These are phyloP conservation scores for Microcebus tavaratra DNA, from an alignment of 2,113 vertebrate species.

Conservation along the genomic window DNA sequence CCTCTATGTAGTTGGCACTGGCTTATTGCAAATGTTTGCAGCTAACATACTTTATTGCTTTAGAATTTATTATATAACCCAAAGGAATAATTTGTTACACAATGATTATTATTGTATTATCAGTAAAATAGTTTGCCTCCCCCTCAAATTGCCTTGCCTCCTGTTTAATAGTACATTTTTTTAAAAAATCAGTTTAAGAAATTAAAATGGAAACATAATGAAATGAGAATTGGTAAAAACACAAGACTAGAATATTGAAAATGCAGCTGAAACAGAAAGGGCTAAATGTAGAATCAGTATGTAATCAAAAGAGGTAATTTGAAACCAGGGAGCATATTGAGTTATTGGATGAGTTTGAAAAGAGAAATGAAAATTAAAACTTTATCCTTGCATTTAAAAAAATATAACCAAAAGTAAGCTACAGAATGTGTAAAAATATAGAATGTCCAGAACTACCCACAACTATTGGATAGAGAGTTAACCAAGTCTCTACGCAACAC, in stretches of 20 bases:
- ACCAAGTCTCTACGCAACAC: neutral
- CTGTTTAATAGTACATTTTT: slow-evolving; percentile 61
- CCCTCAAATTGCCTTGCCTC: slow-evolving; percentile 19
- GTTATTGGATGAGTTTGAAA: slow-evolving; percentile 68
- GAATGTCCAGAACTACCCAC: neutral
- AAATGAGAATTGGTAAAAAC: slow-evolving; percentile 62
- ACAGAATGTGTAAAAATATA: slow-evolving; percentile 63
- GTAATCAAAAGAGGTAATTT: slow-evolving; percentile 8
- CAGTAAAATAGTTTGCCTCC: slow-evolving; percentile 22
- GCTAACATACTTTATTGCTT: neutral
- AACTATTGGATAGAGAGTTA: neutral
- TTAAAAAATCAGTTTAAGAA: slow-evolving; percentile 56
- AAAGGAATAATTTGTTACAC: neutral
- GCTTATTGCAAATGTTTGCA: neutral
- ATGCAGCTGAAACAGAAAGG: neutral
- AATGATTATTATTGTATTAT: slow-evolving; percentile 42
- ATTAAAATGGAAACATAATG: slow-evolving; percentile 71
- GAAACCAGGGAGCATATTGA: slow-evolving; percentile 55
- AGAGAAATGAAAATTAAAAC: slow-evolving; percentile 73
- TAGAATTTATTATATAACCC: neutral
- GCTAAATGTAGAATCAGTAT: neutral
- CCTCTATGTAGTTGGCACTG: neutral
- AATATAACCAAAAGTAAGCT: slow-evolving; percentile 40
- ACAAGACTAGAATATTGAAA: slow-evolving; percentile 58
- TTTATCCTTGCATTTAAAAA: neutral